Conservation (phyloP, 2,113 vertebrate species). For the Micromys minutus region DNA sequence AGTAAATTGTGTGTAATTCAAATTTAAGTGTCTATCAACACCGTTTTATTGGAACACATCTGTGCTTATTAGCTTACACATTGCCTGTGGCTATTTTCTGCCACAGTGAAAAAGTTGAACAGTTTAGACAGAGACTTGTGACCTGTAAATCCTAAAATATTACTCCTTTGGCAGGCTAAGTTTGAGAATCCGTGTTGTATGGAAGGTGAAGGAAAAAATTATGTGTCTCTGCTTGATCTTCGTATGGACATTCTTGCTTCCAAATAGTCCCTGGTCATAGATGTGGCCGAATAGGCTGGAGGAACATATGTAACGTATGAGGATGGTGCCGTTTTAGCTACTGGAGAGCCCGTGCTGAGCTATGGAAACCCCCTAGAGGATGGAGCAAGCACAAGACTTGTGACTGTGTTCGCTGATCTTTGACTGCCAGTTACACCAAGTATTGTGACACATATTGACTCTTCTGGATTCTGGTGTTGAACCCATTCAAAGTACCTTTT, state of each 20-base stretch:
- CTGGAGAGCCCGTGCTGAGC: not conserved
- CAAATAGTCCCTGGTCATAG: not conserved
- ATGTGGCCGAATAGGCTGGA: not conserved
- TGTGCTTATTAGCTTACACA: not conserved
- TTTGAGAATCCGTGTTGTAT: not conserved
- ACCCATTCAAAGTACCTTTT: not conserved
- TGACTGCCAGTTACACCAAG: not conserved
- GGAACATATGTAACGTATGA: not conserved
- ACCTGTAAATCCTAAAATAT: not conserved
- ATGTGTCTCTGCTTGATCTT: slow-evolving; percentile 1
- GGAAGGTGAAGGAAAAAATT: not conserved
- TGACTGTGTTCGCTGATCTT: not conserved
- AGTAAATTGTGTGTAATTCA: slow-evolving; percentile 22
- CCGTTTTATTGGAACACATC: not conserved
- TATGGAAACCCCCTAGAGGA: not conserved
- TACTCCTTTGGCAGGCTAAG: not conserved
- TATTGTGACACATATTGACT: not conserved
- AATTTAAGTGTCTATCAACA: slow-evolving; percentile 16
- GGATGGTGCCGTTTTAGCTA: not conserved
- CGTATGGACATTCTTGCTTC: not conserved
- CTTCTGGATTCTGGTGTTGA: not conserved
- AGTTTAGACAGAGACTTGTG: not conserved
- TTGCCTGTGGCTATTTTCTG: not conserved
- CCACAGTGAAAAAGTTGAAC: not conserved
- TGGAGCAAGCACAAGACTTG: not conserved